Conservation (phyloP, 2,797 vertebrate genomes). For the Halcyon badia region DNA sequence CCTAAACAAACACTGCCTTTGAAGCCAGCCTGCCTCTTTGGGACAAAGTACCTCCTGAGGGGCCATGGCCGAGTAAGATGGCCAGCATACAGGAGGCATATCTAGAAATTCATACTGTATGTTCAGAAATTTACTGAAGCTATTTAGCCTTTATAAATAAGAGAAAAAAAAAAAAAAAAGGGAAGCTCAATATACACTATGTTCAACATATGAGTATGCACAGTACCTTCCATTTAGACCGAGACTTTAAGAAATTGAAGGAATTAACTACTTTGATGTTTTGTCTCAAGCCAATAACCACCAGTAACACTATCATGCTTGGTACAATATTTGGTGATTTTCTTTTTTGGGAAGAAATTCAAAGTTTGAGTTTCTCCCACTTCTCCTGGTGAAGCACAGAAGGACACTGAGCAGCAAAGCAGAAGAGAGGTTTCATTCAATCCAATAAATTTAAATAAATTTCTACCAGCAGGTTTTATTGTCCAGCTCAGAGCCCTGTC, state of each 20-base stretch:
- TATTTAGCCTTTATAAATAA: not conserved
- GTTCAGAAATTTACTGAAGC: not conserved
- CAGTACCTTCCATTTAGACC: not conserved
- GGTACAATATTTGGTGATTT: not conserved
- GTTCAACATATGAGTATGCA: not conserved
- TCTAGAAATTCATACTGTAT: not conserved
- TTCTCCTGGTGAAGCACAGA: not conserved
- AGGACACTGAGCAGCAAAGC: not conserved
- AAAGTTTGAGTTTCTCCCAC: not conserved
- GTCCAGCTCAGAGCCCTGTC: not conserved
- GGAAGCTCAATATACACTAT: not conserved
- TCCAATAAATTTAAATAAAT: not conserved
- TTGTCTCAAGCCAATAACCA: not conserved
- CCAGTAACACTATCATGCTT: not conserved
- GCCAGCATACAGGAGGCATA: not conserved
- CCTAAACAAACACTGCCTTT: not conserved
- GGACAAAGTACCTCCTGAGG: not conserved
- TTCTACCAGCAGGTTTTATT: not conserved
- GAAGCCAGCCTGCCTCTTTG: not conserved
- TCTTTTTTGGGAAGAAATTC: not conserved
- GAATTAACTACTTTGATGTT: not conserved
- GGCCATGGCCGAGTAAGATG: rapidly evolving
- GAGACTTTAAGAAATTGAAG: not conserved
- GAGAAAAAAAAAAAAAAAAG: not conserved
- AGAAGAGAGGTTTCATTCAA: not conserved